A percentile compares a stretch with the other conserved stretches of the same genome.
These are phyloP conservation scores for Graptemys geographica DNA, from an alignment of 2,797 vertebrate species.

Conservation along the genomic window DNA sequence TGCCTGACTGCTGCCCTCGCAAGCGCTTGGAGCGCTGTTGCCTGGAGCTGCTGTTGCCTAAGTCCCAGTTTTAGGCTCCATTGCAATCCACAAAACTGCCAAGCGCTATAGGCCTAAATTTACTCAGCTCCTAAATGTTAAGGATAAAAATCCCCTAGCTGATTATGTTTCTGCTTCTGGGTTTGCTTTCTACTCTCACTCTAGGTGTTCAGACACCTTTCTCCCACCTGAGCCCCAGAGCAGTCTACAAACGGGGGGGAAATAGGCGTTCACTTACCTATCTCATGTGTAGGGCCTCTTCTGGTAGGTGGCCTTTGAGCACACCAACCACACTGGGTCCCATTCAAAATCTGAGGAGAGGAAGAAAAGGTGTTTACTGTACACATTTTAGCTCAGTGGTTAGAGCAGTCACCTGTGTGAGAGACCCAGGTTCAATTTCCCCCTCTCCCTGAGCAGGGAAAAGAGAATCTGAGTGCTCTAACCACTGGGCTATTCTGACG, in stretches of 20 bases:
- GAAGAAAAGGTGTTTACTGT: neutral
- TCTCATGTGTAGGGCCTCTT: neutral
- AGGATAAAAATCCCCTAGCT: neutral
- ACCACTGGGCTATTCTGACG: too few species aligned
- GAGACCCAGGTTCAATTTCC: too few species aligned
- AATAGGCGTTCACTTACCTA: neutral
- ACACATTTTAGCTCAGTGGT: neutral
- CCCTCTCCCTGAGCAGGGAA: too few species aligned
- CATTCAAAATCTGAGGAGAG: neutral
- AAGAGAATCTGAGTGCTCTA: too few species aligned
- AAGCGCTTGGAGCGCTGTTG: too few species aligned
- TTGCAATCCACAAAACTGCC: neutral
- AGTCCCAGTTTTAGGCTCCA: neutral
- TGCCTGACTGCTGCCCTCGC: too few species aligned
- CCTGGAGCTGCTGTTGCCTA: neutral
- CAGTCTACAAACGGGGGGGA: neutral
- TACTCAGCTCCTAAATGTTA: neutral
- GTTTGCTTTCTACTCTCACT: neutral
- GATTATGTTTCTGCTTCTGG: neutral
- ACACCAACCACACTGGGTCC: neutral
- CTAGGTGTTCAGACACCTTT: neutral
- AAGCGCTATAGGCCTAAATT: neutral
- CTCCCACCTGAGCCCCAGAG: neutral
- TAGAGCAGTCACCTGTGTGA: neutral
- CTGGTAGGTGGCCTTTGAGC: neutral